Evolutionary conservation across 2,113 vertebrate genomes (phyloP).

Genomic region (Fukomys damarensis): DNA sequence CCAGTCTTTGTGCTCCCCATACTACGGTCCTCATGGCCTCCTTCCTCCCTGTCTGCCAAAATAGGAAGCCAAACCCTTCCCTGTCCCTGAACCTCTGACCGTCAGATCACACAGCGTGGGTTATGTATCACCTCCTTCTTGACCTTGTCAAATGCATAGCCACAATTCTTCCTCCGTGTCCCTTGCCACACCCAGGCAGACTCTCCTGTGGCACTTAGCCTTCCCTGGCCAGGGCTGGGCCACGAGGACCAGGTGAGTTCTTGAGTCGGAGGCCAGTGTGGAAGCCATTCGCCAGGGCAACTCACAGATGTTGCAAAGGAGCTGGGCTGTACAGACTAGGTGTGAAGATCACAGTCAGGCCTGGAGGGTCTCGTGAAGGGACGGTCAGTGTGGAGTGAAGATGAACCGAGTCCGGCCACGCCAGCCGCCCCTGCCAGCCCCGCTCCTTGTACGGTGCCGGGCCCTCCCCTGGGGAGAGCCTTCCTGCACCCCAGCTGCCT

Average conservation of each 20-base stretch:
- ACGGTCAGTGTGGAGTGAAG: background rate
- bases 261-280: background rate
- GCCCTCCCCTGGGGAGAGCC: background rate
- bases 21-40: rapidly evolving
- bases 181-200: background rate
- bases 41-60: background rate
- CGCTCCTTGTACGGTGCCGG: background rate
- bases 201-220: background rate
- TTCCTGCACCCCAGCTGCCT: background rate
- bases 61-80: background rate
- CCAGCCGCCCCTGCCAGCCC: background rate
- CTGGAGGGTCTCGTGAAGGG: rapidly evolving
- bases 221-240: background rate
- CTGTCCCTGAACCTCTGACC: background rate
- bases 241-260: background rate
- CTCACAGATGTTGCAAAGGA: rapidly evolving
- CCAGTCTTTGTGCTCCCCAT: background rate
- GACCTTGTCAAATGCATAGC: background rate
- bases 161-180: background rate
- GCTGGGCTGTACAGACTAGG: background rate
- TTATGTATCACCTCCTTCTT: background rate
- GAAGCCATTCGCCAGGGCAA: background rate
- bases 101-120: background rate
- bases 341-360: background rate
- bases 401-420: rapidly evolving